A percentile compares a stretch with the other conserved stretches of the same genome.
phyloP scores from a whole-genome alignment of 1,140 invertebrate species.

The Plodia interpunctella region DNA sequence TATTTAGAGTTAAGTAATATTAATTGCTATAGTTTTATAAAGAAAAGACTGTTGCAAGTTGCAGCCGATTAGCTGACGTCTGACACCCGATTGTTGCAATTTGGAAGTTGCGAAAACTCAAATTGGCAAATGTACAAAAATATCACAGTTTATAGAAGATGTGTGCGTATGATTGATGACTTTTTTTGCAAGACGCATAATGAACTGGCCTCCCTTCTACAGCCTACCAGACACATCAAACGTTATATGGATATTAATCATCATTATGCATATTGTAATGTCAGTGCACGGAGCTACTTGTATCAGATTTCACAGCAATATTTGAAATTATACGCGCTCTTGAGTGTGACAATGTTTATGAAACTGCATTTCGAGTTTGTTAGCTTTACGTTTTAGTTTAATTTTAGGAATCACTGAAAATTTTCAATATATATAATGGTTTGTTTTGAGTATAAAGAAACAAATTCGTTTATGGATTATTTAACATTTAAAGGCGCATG shows the following conservation, averaged over 20 bases:
- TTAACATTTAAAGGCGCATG: too few species aligned
- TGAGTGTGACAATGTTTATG: neutral
- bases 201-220: constrained; percentile 1
- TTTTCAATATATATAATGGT: too few species aligned
- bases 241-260: constrained; percentile 7
- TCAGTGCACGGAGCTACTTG: neutral
- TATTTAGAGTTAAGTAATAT: constrained; percentile 63
- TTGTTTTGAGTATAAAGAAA: too few species aligned
- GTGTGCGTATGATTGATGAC: constrained; percentile 32
- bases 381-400: too few species aligned
- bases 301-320: constrained; percentile 1
- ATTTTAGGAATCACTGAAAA: too few species aligned
- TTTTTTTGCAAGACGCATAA: constrained; percentile 14
- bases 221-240: neutral
- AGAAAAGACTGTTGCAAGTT: constrained; percentile 46
- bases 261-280: constrained; percentile 6
- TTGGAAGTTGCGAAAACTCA: constrained; percentile 42
- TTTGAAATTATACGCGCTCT: constrained; percentile 1
- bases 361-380: neutral
- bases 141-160: constrained; percentile 23
- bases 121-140: constrained; percentile 45
- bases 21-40: constrained; percentile 58
- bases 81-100: constrained; percentile 39
- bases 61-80: constrained; percentile 39
- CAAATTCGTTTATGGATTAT: too few species aligned